Base-by-base conservation (phyloP, 2,113 vertebrate genomes). In the Microcebus griseorufus region DNA sequence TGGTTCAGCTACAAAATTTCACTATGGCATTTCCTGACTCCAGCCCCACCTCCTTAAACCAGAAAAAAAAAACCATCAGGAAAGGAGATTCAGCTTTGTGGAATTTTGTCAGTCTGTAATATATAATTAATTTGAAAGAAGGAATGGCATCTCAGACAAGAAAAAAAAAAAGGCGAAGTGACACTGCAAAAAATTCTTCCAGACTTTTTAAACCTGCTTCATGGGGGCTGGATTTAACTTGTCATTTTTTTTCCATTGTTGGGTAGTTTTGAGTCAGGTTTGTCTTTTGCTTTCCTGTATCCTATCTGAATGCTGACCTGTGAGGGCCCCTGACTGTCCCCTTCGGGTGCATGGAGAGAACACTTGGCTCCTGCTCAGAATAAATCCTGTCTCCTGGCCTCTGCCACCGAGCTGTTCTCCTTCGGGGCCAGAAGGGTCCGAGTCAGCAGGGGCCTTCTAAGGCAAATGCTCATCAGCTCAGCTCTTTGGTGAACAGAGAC, bases 41-140 rank as follows among this genome's bases (percentile, higher is more conserved):
- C 3, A 12, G 20, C 0, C 60, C 32, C 8, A 9, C 14, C 23
- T 12, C 34, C 34, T 75, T 65, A 95, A 86, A 48, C 9, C 39
- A 70, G 37, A 87, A 55, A 18, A 89, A 48, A 48, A 48, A 45
- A 53, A 4, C 11, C 25, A 81, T 69, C n/a, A 48, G 27, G 22
- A 90, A 94, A 69, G 34, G 69, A 88, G 29, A 37, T 23, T 80
- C 23, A 64, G 4, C n/a, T 81, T 67, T 73, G 20, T 64, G 27
- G 53, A 81, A 72, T 39, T 42, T 72, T 86, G 34, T 80, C 76
- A 58, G 51, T 88, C 60, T 86, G 4, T 48, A 94, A 90, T 39
- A 69, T 65, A 82, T 48, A 80, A 79, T 92, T 80, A 91, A 95
- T 90, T 48, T 92, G 73, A 72, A 94, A 95, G 72, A 86, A 94